These are phyloP conservation scores for Ciconia stormi DNA, from an alignment of 2,113 vertebrate genomes.

Conservation along the genomic window DNA sequence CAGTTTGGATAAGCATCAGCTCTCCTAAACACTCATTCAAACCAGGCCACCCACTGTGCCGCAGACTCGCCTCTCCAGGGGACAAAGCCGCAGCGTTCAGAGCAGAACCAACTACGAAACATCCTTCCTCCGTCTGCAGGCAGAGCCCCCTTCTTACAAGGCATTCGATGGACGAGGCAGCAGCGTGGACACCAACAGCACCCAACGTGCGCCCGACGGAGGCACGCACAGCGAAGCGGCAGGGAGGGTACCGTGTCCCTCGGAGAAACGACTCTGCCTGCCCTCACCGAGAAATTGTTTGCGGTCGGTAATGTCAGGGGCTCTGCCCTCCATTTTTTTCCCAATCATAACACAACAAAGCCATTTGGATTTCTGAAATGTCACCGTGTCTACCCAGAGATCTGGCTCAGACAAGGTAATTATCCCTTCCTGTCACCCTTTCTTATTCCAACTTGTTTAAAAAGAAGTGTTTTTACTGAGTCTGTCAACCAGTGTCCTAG, in stretches of 20 bases:
- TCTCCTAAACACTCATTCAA: neutral
- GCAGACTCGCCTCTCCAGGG: neutral
- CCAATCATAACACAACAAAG: slow-evolving; percentile 32
- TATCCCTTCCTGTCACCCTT: neutral
- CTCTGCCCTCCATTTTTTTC: slow-evolving; percentile 42
- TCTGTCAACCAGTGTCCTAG: neutral
- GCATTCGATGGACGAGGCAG: fast-evolving
- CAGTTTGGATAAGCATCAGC: too few relatives aligned
- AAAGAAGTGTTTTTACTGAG: neutral
- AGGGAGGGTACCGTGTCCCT: neutral
- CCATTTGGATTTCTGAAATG: neutral
- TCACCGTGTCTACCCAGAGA: slow-evolving; percentile 15
- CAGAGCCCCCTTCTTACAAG: neutral
- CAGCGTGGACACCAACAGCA: fast-evolving
- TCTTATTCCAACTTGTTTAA: neutral
- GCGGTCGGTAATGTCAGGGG: neutral
- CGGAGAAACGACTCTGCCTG: neutral
- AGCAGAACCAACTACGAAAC: neutral
- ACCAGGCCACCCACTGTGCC: neutral
- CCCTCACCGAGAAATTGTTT: neutral
- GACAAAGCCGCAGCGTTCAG: neutral
- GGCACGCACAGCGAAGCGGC: neutral
- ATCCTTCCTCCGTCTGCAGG: fast-evolving
- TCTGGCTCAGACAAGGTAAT: slow-evolving; percentile 21
- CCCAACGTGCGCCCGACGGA: neutral